Conservation (phyloP, 2,888 invertebrate species). For the Cosmopolites sordidus region DNA sequence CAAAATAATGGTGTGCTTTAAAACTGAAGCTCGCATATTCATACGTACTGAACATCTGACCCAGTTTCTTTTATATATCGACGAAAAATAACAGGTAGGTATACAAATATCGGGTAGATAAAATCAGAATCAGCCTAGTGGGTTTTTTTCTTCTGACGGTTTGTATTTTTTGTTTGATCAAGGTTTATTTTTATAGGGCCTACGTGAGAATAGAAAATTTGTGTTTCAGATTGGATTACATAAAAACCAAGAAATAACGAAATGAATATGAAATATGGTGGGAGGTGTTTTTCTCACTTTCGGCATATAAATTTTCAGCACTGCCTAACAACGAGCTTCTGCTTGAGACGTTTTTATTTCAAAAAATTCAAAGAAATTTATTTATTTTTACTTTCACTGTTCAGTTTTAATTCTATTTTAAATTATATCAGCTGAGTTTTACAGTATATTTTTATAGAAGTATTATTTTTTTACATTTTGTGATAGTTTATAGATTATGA, state of each 20-base stretch:
- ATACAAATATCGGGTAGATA: slow-evolving; percentile 8
- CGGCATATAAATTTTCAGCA: too few species aligned
- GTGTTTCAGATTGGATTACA: neutral
- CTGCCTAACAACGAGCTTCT: too few species aligned
- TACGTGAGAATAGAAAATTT: neutral
- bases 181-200: neutral
- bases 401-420: too few species aligned
- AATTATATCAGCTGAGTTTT: too few species aligned
- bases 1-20: neutral
- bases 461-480: too few species aligned
- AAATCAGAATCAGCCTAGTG: slow-evolving; percentile 4
- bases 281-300: too few species aligned
- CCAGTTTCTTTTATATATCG: slow-evolving; percentile 10
- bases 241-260: neutral
- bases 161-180: neutral
- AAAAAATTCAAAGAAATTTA: too few species aligned
- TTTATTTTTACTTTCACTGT: too few species aligned
- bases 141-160: neutral
- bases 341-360: too few species aligned
- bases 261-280: neutral
- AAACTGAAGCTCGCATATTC: neutral
- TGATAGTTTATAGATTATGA: too few species aligned
- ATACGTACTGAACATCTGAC: slow-evolving; percentile 4
- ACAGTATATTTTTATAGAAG: too few species aligned
- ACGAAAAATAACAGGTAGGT: slow-evolving; percentile 6